A percentile compares a stretch with the other conserved stretches of the same genome.
Conservation (phyloP, 2,888 invertebrate genomes). For the Mamestra brassicae region DNA sequence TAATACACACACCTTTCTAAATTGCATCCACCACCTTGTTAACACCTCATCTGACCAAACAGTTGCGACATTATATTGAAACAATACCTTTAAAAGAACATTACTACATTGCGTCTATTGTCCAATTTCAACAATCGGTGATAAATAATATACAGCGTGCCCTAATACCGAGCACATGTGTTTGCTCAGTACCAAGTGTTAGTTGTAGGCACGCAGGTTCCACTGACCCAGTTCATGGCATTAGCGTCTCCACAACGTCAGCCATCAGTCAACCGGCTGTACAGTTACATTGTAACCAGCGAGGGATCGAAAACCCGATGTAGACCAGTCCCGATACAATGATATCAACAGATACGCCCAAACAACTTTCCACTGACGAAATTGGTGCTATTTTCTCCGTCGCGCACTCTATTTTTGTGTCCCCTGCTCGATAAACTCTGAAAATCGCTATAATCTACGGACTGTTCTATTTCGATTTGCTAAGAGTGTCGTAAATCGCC, state of each 20-base stretch:
- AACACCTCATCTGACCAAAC: slow-evolving; percentile 71
- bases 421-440: slow-evolving; percentile 49
- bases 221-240: slow-evolving; percentile 82
- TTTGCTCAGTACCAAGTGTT: slow-evolving; percentile 77
- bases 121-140: slow-evolving; percentile 32
- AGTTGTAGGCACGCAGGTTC: slow-evolving; percentile 74
- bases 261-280: slow-evolving; percentile 74
- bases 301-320: slow-evolving; percentile 61
- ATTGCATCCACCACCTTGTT: slow-evolving; percentile 66
- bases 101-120: slow-evolving; percentile 21
- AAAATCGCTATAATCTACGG: slow-evolving; percentile 55
- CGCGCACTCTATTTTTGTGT: slow-evolving; percentile 50
- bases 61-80: slow-evolving; percentile 62
- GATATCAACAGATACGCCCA: slow-evolving; percentile 58
- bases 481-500: slow-evolving; percentile 53
- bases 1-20: slow-evolving; percentile 72
- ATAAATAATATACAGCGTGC: slow-evolving; percentile 44
- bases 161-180: slow-evolving; percentile 72
- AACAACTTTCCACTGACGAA: slow-evolving; percentile 63
- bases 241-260: slow-evolving; percentile 78
- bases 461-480: slow-evolving; percentile 42
- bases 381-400: slow-evolving; percentile 59
- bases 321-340: slow-evolving; percentile 56
- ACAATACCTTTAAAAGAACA: slow-evolving; percentile 55
- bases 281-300: slow-evolving; percentile 71